A percentile compares a stretch with the other conserved stretches of the same genome.
Conservation (phyloP, 1,140 invertebrate species). For the Cotesia vestalis region DNA sequence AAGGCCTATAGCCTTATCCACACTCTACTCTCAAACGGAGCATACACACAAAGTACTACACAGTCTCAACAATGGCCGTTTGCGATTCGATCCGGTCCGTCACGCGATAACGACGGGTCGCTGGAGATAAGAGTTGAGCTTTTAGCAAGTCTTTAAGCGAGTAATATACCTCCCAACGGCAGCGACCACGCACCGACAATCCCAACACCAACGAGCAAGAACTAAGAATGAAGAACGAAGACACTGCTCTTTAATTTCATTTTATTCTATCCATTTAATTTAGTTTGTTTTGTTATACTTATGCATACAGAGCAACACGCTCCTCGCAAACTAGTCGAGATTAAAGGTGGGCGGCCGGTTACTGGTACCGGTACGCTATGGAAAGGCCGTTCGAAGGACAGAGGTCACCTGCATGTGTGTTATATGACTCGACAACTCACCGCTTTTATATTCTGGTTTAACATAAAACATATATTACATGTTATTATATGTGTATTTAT, state of each 20-base stretch:
- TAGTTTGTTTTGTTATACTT: background rate
- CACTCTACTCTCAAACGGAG: too few species aligned
- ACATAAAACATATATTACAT: too few species aligned
- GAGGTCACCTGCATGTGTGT: conserved; percentile 44
- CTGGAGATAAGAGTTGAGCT: conserved; percentile 25
- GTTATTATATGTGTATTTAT: too few species aligned
- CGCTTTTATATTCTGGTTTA: too few species aligned
- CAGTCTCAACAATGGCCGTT: conserved; percentile 23
- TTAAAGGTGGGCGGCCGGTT: background rate
- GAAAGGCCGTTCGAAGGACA: conserved; percentile 59
- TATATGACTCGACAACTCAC: too few species aligned
- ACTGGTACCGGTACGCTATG: conserved; percentile 38
- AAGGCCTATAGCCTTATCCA: background rate
- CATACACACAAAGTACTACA: background rate
- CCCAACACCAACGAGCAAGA: background rate
- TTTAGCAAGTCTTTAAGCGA: conserved; percentile 17
- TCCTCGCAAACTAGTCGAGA: too few species aligned
- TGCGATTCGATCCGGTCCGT: conserved; percentile 24
- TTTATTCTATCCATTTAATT: background rate
- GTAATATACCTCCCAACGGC: background rate
- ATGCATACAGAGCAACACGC: too few species aligned
- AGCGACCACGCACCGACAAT: background rate
- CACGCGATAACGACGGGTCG: conserved; percentile 24
- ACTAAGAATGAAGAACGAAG: too few species aligned
- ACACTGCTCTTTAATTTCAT: too few species aligned